These are phyloP conservation scores for Enteromius trimaculatus DNA, from an alignment of 2,797 vertebrate genomes.

Conservation along the genomic window DNA sequence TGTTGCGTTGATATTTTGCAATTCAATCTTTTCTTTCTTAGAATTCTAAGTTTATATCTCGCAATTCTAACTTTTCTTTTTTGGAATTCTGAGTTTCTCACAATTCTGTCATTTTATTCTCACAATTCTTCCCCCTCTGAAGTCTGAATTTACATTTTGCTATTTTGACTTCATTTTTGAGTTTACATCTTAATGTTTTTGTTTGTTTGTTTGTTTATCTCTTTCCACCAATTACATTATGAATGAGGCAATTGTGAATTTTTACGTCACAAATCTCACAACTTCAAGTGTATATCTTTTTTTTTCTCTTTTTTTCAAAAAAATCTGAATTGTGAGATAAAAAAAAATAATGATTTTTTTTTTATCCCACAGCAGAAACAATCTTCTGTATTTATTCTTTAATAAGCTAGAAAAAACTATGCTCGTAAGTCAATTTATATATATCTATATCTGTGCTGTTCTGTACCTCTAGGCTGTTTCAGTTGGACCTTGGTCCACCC, in stretches of 20 bases:
- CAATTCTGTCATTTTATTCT: too few species aligned
- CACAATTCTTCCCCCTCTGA: too few species aligned
- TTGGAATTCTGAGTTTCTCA: too few species aligned
- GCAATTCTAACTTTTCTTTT: too few species aligned
- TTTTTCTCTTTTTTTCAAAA: too few species aligned
- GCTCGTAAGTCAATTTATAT: not conserved
- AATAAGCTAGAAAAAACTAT: not conserved
- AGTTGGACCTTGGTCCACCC: slow-evolving; percentile 80
- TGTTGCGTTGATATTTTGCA: not conserved
- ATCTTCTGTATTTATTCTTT: not conserved
- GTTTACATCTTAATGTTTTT: too few species aligned
- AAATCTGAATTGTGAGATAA: not conserved
- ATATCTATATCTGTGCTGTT: not conserved
- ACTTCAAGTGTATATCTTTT: not conserved
- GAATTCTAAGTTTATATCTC: not conserved
- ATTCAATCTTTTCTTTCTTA: not conserved
- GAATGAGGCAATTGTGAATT: not conserved
- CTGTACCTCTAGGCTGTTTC: slow-evolving; percentile 82
- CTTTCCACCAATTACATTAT: not conserved
- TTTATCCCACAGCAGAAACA: not conserved
- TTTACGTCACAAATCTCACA: not conserved
- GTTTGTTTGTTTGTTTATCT: too few species aligned
- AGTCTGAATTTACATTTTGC: too few species aligned
- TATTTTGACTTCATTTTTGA: not conserved
- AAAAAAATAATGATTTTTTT: too few species aligned